Evolutionary conservation across 2,113 vertebrate species (phyloP).

Genomic region (Raja brachyura): DNA sequence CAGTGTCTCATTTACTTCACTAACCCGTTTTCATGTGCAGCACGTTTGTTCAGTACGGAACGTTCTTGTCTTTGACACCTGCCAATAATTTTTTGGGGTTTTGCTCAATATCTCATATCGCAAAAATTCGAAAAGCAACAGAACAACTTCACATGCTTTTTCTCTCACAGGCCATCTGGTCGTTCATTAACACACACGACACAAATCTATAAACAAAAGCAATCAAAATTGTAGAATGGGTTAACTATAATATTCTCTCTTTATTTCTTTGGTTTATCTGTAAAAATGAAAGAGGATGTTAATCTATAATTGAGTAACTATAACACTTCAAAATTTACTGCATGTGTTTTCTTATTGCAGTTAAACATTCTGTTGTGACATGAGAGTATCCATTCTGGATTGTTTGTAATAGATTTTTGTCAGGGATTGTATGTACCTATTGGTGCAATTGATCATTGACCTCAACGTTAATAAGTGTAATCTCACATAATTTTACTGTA

Average conservation of each 20-base stretch:
- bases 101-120: neutral
- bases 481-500: no score
- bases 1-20: neutral
- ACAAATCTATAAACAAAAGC: neutral
- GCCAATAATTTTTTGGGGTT: neutral
- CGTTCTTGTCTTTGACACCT: neutral
- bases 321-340: neutral
- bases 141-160: neutral
- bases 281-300: neutral
- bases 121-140: neutral
- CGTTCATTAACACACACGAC: no score
- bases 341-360: neutral
- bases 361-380: neutral
- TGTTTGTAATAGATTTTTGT: neutral
- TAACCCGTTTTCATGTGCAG: neutral
- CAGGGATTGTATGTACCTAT: neutral
- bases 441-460: neutral
- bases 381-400: neutral
- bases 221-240: neutral
- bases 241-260: neutral
- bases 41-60: constrained; percentile 5
- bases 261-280: neutral
- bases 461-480: no score
- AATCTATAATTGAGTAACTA: neutral
- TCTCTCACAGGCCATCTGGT: neutral